Conservation (phyloP, 1,140 invertebrate species). For the Rhynchophorus ferrugineus region DNA sequence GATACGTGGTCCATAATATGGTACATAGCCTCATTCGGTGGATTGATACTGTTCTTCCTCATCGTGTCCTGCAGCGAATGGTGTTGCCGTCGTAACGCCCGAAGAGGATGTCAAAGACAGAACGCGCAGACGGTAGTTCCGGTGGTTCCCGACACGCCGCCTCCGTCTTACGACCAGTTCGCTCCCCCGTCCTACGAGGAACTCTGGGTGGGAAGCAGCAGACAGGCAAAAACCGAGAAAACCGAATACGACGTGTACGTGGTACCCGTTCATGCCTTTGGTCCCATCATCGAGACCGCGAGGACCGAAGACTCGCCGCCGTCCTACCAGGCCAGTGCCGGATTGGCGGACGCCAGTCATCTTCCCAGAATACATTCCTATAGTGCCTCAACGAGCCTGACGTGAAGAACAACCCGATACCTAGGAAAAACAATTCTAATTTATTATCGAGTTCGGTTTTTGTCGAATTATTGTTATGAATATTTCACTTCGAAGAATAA, state of each 20-base stretch:
- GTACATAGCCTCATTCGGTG: conserved; percentile 54
- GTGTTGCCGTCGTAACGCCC: conserved; percentile 42
- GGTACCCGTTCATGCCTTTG: conserved; percentile 41
- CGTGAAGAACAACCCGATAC: too few species aligned
- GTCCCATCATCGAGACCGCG: conserved; percentile 11
- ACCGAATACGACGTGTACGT: conserved; percentile 44
- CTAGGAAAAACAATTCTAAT: too few species aligned
- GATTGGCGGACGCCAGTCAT: too few species aligned
- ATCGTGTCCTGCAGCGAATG: conserved; percentile 54
- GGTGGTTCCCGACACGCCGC: conserved; percentile 41
- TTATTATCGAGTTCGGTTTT: too few species aligned
- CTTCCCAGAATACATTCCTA: too few species aligned
- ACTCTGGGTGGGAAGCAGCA: conserved; percentile 39
- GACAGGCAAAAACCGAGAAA: conserved; percentile 38
- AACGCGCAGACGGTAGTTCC: conserved; percentile 26
- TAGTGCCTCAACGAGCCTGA: too few species aligned
- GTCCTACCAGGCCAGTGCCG: too few species aligned
- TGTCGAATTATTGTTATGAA: too few species aligned
- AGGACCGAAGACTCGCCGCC: too few species aligned
- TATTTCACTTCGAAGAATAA: too few species aligned
- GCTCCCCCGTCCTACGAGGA: conserved; percentile 53
- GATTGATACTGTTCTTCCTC: conserved; percentile 51
- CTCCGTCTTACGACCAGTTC: conserved; percentile 51
- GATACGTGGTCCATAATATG: conserved; percentile 52
- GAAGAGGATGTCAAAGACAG: conserved; percentile 23